phyloP scores from a whole-genome alignment of 53 echinoderm and acorn worm genomes.

The Henricia sp. region DNA sequence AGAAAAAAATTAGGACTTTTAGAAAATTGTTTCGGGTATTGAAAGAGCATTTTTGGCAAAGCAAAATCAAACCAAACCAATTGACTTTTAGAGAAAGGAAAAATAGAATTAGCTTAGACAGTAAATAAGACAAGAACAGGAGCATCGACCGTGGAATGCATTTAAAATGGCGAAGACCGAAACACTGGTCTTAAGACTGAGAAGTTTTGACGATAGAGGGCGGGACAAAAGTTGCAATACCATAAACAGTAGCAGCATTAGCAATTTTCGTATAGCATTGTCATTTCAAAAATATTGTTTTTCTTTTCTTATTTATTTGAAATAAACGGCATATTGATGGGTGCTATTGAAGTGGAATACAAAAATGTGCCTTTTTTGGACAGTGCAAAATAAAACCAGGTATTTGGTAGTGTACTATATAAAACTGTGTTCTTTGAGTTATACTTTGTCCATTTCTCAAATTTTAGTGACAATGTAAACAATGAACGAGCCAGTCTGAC shows the following conservation, averaged over 20 bases:
- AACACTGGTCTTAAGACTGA: slow-evolving; percentile 22
- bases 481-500: no score
- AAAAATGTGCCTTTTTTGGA: slow-evolving; percentile 23
- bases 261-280: slow-evolving; percentile 50
- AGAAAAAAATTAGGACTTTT: slow-evolving; percentile 6
- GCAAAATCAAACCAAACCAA: slow-evolving; percentile 18
- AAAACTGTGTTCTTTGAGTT: no score
- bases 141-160: slow-evolving; percentile 6
- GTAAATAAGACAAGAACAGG: slow-evolving; percentile 34
- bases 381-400: slow-evolving; percentile 54
- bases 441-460: no score
- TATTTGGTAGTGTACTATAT: slow-evolving; percentile 58
- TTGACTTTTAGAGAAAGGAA: slow-evolving; percentile 10
- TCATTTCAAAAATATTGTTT: slow-evolving; percentile 25
- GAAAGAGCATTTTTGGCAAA: background rate
- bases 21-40: background rate
- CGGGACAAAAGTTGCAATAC: slow-evolving; percentile 63
- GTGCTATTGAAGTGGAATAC: slow-evolving; percentile 17
- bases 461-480: no score
- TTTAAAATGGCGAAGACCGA: background rate
- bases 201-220: slow-evolving; percentile 21
- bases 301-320: slow-evolving; percentile 43
- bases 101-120: slow-evolving; percentile 22
- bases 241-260: slow-evolving; percentile 35
- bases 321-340: slow-evolving; percentile 47